Base-by-base conservation (phyloP, 2,888 invertebrate species). In the Yponomeuta evonymella region DNA sequence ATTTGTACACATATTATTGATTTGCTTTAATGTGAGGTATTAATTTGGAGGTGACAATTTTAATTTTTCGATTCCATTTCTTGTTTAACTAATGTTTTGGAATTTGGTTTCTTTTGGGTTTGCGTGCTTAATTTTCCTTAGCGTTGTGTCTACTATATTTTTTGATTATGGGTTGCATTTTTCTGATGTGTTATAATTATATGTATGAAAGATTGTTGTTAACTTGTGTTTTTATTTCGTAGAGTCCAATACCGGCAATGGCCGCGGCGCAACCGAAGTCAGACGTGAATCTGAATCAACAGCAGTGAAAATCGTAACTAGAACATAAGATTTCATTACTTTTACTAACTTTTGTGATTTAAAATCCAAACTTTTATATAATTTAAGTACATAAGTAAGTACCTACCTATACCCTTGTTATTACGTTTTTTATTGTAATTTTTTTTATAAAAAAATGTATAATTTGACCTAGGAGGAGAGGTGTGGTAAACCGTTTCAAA, bases 231-330 rank as follows among this genome's bases (percentile, higher is more conserved):
- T 80, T 77, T 82, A 80, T 86, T 86, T 86, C 87, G 89, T 93
- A 96, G 96, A 95, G 95, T 91, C 95, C 95, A 81, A 90, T 94
- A 83, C 95, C 95, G 83, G 93, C 92, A 78, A 86, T 87, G 79
- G 62, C 36, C 9, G 86, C 88, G 84, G 93, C 91, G 84, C 90
- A 89, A 81, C 94, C 94, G 83, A 94, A 94, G 80, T 94, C 95
- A 78, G 96, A 96, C 84, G 95, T 95, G 86, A 95, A 95, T 92
- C 93, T 95, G 90, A 95, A 95, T 90, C 94, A 95, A 82, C 94
- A 94, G 82, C 93, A 94, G 83, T 93, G 89, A 70, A 64, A 69
- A 70, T 70, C 67, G 70, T 58, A 48, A 69, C 67, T 33, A 48
- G 70, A 51, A 36, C 15, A 70, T 70, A 70, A 33, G 15, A 67